These are phyloP conservation scores for Nymphalis io DNA, from an alignment of 1,140 invertebrate genomes.

Conservation along the genomic window DNA sequence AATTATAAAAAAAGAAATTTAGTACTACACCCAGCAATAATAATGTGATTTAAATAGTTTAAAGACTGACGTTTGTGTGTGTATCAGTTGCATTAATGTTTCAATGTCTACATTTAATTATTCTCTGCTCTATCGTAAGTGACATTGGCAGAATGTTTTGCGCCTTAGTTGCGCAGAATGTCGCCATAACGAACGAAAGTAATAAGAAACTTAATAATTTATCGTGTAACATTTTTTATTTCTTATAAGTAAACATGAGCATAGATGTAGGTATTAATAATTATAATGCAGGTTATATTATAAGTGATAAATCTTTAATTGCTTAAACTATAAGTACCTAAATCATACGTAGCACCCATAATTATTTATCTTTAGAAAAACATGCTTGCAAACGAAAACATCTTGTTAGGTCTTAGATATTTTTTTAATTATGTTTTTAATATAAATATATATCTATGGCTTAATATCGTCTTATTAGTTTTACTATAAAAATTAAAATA, in stretches of 20 bases:
- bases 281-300: too few relatives aligned
- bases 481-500: constrained; percentile 66
- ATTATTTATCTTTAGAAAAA: too few relatives aligned
- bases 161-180: too few relatives aligned
- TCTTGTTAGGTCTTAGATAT: too few relatives aligned
- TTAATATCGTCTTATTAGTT: constrained; percentile 44
- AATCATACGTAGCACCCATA: neutral
- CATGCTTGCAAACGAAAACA: too few relatives aligned
- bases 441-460: constrained; percentile 23
- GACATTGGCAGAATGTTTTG: too few relatives aligned
- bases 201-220: too few relatives aligned
- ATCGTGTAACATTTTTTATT: too few relatives aligned
- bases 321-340: neutral
- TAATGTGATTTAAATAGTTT: constrained; percentile 64
- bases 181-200: too few relatives aligned
- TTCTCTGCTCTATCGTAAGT: neutral
- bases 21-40: constrained; percentile 61
- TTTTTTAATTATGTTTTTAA: neutral
- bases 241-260: too few relatives aligned
- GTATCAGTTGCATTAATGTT: constrained; percentile 34
- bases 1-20: neutral
- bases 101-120: constrained; percentile 15
- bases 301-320: too few relatives aligned
- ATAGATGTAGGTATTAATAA: too few relatives aligned
- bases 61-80: constrained; percentile 66